Percentiles rank a stretch among this genome's conserved stretches.
phyloP scores from a whole-genome alignment of 2,113 vertebrate genomes.

The Myanophis thanlyinensis region DNA sequence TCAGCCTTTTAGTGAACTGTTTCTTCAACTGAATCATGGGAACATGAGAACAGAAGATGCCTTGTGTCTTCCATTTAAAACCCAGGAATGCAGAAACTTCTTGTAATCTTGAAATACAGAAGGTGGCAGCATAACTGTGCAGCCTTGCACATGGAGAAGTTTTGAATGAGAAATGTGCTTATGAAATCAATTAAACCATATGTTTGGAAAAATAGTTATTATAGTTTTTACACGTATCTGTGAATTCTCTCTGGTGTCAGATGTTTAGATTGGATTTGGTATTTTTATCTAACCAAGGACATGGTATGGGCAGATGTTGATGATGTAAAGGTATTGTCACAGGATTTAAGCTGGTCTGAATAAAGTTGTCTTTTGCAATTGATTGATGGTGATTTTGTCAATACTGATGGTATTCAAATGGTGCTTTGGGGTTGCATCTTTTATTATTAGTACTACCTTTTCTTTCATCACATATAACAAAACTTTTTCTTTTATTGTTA shows the following conservation, averaged over 20 bases:
- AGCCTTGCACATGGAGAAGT: background rate
- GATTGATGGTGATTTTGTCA: background rate
- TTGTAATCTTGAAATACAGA: background rate
- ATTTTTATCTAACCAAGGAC: background rate
- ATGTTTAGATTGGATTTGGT: background rate
- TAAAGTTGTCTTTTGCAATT: background rate
- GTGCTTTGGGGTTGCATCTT: background rate
- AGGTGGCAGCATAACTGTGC: background rate
- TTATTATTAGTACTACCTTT: background rate
- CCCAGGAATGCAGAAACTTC: background rate
- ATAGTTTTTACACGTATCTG: background rate
- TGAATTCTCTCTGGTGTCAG: background rate
- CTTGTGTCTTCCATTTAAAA: background rate
- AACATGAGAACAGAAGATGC: background rate
- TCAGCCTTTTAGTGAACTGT: background rate
- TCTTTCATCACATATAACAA: background rate
- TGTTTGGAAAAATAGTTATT: background rate
- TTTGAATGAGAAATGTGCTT: background rate
- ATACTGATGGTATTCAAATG: background rate
- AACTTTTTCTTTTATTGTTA: background rate
- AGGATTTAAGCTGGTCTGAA: background rate
- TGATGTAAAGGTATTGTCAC: background rate
- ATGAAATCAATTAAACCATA: background rate
- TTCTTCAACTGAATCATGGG: background rate
- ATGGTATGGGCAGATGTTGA: background rate